Base-by-base conservation (phyloP, 2,113 vertebrate species). In the Tupaia chinensis region DNA sequence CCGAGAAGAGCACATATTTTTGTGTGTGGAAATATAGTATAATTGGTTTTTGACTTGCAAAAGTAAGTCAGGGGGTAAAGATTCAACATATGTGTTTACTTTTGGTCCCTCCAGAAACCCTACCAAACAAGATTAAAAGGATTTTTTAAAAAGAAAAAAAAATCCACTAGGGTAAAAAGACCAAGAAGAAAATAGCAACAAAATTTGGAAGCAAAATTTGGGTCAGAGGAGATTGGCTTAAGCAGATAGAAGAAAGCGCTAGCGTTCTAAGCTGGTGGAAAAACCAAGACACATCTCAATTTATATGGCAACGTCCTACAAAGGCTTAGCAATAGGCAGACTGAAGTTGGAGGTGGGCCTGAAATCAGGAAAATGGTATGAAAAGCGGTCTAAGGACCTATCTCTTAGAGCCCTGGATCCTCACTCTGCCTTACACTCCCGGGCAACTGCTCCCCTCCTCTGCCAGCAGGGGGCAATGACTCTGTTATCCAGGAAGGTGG, bases 121-220 rank as follows among this genome's bases (percentile, higher is more conserved):
- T 73, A 23, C 74, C 19, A 27, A 91, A 70, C 5, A 85, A 93
- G n/a, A 90, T 22, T 54, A 70, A 70, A 92, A 44, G 11, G 17
- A 70, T 92, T 66, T 93, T 95, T 66, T 87, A 65, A 63, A 29
- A 22, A 58, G 34, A 84, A 89, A 91, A 95, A 44, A 32, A 44
- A 44, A 44, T 65, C 22, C 58, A 81, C 58, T 34, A 69, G 27
- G 56, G 66, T 44, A 63, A 81, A 95, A 84, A 60, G 53, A 88
- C 70, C 9, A 76, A 56, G 78, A 61, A 74, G 68, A 94, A 83
- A 44, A 73, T 4, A 77, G 14, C 56, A 77, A 44, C 58, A 32
- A 32, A 22, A 54, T 68, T 60, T 80, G 29, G 63, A 82, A 86
- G 83, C 44, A n/a, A n/a, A n/a, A 65, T 4, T 23, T 19, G 25